These are phyloP conservation scores for Irena cyanogastra DNA, from an alignment of 2,113 vertebrate species.

Conservation along the genomic window DNA sequence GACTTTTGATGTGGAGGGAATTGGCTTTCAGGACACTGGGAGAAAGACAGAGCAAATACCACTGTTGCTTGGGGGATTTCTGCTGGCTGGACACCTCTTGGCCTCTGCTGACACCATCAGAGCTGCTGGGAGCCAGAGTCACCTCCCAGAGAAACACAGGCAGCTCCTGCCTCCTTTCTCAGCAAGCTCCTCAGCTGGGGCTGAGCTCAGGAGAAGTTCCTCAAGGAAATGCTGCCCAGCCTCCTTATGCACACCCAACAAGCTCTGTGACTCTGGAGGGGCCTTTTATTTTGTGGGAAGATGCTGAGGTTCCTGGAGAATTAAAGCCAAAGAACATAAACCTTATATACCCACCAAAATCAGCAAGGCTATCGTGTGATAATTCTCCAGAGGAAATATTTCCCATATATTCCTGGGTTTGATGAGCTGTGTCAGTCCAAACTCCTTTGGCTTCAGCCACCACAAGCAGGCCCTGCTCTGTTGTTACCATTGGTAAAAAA, in stretches of 20 bases:
- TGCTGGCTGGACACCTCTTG: background rate
- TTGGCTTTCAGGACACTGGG: slow-evolving; percentile 9
- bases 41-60: slow-evolving; percentile 14
- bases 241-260: background rate
- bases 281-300: background rate
- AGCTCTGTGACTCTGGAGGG: background rate
- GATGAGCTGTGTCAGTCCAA: background rate
- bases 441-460: background rate
- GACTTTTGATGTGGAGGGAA: slow-evolving; percentile 47
- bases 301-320: background rate
- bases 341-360: background rate
- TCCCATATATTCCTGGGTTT: background rate
- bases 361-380: background rate
- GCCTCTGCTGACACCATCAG: slow-evolving; percentile 35
- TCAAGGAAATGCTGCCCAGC: background rate
- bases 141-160: background rate
- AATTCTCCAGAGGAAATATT: background rate
- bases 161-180: background rate
- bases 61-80: background rate
- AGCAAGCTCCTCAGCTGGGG: background rate
- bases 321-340: background rate
- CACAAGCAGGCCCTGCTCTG: background rate
- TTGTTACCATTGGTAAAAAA: background rate
- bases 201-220: background rate
- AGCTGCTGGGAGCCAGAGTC: background rate